Conservation (phyloP, 2,888 invertebrate species). For the Polymixis flavicincta region DNA sequence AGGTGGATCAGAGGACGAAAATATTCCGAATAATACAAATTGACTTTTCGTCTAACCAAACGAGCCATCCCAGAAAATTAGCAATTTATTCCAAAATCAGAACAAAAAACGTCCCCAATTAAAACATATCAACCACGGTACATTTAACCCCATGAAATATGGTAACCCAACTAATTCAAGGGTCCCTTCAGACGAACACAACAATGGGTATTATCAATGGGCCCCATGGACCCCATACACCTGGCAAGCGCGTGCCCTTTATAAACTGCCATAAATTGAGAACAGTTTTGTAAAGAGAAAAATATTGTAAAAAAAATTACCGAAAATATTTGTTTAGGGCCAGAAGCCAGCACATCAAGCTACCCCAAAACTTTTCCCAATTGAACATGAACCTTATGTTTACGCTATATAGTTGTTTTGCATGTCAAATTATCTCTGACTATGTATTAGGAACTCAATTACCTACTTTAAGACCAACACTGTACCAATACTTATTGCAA, state of each 20-base stretch:
- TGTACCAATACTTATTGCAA: no score
- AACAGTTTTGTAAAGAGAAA: conserved; percentile 32
- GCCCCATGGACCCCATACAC: conserved; percentile 63
- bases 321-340: conserved; percentile 23
- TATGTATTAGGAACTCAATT: no score
- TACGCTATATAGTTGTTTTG: no score
- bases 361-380: no score
- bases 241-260: conserved; percentile 78
- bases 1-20: neutral
- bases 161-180: conserved; percentile 57
- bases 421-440: no score
- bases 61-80: neutral
- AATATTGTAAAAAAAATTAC: conserved; percentile 1
- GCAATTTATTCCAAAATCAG: conserved; percentile 1
- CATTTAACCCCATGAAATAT: conserved; percentile 58
- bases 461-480: no score
- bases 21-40: neutral
- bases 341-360: no score
- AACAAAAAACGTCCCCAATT: conserved; percentile 25
- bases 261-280: conserved; percentile 44
- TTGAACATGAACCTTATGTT: no score
- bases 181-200: conserved; percentile 49
- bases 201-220: conserved; percentile 60
- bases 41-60: neutral
- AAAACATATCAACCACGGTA: conserved; percentile 42